These are phyloP conservation scores for Leptocoma aspasia DNA, from an alignment of 2,113 vertebrate species.

Conservation along the genomic window DNA sequence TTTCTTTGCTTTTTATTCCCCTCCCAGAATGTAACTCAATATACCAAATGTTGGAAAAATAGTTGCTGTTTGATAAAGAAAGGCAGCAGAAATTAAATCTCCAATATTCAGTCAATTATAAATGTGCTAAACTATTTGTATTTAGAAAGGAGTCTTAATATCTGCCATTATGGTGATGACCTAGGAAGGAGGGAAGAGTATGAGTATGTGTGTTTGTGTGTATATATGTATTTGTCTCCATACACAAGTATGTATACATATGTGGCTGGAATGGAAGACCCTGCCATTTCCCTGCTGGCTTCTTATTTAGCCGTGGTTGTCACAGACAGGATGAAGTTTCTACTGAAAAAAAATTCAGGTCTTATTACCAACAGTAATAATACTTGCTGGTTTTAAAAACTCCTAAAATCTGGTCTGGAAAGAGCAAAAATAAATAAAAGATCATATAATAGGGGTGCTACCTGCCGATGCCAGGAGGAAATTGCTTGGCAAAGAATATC, in stretches of 20 bases:
- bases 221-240: neutral
- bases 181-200: neutral
- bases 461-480: conserved; percentile 38
- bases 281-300: neutral
- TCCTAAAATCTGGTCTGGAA: neutral
- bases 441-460: neutral
- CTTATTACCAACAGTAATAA: neutral
- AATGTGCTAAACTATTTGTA: neutral
- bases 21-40: neutral
- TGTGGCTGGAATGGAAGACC: neutral
- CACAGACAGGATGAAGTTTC: conserved; percentile 14
- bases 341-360: neutral
- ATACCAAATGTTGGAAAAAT: neutral
- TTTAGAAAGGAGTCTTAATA: neutral
- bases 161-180: neutral
- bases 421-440: conserved; percentile 10
- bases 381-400: neutral
- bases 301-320: neutral
- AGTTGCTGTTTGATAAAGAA: neutral
- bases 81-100: neutral
- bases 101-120: neutral
- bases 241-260: neutral
- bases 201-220: neutral
- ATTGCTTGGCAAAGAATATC: conserved; percentile 45
- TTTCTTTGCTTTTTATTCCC: neutral